phyloP scores from a whole-genome alignment of 92 coral and sea anemone genomes.

The Scolanthus callimorphus region DNA sequence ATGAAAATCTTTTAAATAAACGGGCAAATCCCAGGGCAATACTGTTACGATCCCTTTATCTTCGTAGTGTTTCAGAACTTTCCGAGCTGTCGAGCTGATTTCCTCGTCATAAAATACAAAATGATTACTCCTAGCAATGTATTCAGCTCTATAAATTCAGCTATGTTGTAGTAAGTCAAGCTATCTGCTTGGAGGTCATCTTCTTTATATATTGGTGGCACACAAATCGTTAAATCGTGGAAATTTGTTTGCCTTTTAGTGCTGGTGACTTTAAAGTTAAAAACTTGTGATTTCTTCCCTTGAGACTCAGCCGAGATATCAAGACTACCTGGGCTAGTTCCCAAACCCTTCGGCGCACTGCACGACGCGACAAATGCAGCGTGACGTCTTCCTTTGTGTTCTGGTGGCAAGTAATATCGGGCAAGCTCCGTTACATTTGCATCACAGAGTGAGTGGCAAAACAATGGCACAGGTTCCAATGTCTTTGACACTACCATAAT shows the following conservation, averaged over 20 bases:
- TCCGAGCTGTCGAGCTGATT: constrained; percentile 1
- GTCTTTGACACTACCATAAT: constrained; percentile 29
- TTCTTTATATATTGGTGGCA: constrained; percentile 43
- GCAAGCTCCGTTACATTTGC: constrained; percentile 11
- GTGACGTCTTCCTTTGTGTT: constrained; percentile 21
- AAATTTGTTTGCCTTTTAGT: background rate
- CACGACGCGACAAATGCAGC: constrained; percentile 57
- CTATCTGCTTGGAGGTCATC: no score
- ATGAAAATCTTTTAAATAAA: constrained; percentile 21
- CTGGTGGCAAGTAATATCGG: background rate
- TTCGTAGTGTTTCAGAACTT: constrained; percentile 27
- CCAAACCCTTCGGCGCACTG: constrained; percentile 27
- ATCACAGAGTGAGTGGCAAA: constrained; percentile 30
- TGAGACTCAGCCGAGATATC: constrained; percentile 11
- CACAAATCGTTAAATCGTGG: constrained; percentile 36
- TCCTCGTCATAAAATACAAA: constrained; percentile 41
- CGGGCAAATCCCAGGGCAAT: constrained; percentile 45
- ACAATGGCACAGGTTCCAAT: constrained; percentile 12
- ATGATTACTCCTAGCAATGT: constrained; percentile 44
- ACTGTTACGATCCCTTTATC: constrained; percentile 32
- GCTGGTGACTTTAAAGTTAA: constrained; percentile 4
- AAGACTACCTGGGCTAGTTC: constrained; percentile 27
- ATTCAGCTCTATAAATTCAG: constrained; percentile 52
- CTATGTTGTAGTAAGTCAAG: constrained; percentile 7
- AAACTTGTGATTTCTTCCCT: constrained; percentile 2